phyloP scores from a whole-genome alignment of 1,140 invertebrate genomes.

The Metaphire vulgaris region DNA sequence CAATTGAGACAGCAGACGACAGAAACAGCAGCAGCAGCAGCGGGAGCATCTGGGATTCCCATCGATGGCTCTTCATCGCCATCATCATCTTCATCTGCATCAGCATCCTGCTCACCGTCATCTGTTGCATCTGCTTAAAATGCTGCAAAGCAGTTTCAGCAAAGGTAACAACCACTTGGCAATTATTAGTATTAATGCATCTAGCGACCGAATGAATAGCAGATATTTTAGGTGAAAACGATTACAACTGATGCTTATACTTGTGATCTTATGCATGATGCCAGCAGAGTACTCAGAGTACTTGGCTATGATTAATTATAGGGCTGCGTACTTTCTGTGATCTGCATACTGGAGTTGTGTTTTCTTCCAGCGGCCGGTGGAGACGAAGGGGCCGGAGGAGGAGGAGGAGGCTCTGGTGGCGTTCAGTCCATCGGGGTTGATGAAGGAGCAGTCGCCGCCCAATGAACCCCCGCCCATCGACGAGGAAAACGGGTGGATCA shows the following conservation, averaged over 20 bases:
- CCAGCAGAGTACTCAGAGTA: too few species aligned
- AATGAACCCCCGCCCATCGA: slow-evolving; percentile 10
- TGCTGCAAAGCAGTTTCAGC: not conserved
- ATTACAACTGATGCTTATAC: too few species aligned
- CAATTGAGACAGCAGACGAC: not conserved
- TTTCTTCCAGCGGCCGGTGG: too few species aligned
- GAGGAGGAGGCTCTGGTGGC: not conserved
- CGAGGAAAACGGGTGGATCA: slow-evolving; percentile 21
- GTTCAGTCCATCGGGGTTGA: not conserved
- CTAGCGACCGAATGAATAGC: too few species aligned
- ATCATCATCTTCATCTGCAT: slow-evolving; percentile 12
- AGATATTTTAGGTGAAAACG: too few species aligned
- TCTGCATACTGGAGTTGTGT: too few species aligned
- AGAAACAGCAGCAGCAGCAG: not conserved
- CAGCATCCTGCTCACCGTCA: slow-evolving; percentile 5
- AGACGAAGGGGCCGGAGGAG: too few species aligned
- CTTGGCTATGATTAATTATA: too few species aligned
- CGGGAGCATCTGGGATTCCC: slow-evolving; percentile 1
- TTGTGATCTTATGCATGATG: too few species aligned
- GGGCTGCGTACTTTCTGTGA: too few species aligned
- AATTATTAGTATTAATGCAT: too few species aligned
- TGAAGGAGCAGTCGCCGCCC: not conserved
- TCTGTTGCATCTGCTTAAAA: slow-evolving; percentile 9
- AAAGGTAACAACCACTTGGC: too few species aligned
- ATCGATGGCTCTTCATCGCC: slow-evolving; percentile 7